Conservation (phyloP, 2,797 vertebrate species). For the Orestias chungarensis region DNA sequence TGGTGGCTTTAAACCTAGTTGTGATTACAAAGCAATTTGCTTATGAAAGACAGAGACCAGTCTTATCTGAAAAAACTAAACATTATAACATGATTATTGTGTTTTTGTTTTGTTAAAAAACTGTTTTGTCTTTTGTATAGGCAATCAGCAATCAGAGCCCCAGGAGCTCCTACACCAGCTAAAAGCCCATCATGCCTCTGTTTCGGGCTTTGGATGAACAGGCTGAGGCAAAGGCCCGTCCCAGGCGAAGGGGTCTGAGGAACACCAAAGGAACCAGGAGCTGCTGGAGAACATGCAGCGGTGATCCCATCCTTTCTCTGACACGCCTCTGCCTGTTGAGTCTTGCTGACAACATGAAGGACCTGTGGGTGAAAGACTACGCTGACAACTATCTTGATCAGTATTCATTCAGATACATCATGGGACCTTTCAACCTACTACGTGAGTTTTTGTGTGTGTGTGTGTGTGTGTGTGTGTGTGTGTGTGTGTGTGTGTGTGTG, state of each 20-base stretch:
- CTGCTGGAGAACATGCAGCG: constrained; percentile 28
- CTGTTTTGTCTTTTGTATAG: background rate
- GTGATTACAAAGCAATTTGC: background rate
- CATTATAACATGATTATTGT: too few species aligned
- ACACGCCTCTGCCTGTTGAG: constrained; percentile 79
- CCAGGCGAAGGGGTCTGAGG: constrained; percentile 11
- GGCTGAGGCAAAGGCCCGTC: constrained; percentile 2
- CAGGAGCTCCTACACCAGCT: constrained; percentile 5
- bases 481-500: background rate
- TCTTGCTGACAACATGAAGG: constrained; percentile 84
- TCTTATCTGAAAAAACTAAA: background rate
- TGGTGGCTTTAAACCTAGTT: background rate
- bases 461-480: background rate
- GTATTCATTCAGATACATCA: constrained; percentile 83
- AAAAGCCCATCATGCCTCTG: constrained; percentile 66
- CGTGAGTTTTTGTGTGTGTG: constrained; percentile 72
- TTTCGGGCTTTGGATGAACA: constrained; percentile 43
- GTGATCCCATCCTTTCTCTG: constrained; percentile 52
- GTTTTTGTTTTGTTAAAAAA: background rate
- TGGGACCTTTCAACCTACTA: constrained; percentile 86
- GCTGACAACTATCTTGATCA: constrained; percentile 83
- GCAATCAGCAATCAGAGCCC: background rate
- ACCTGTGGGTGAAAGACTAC: constrained; percentile 85
- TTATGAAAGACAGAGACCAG: background rate
- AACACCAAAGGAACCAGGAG: constrained; percentile 3